Conservation (phyloP, 2,888 invertebrate species). For the Taphrorychus bicolor region DNA sequence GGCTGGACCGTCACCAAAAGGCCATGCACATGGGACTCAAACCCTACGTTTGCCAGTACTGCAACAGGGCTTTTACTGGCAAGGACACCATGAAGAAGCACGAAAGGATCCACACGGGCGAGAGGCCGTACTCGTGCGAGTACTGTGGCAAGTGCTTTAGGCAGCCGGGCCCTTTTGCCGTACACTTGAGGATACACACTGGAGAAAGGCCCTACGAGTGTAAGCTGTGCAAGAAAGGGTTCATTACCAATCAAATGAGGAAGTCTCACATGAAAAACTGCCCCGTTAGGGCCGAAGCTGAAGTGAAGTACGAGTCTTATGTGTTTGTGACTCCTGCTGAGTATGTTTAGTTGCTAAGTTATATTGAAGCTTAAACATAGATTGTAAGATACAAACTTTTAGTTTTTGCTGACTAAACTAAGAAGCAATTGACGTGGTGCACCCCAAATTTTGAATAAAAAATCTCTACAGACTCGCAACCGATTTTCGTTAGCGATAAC, state of each 20-base stretch:
- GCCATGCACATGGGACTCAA: constrained; percentile 62
- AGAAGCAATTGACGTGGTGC: too few relatives aligned
- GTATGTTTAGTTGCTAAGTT: background rate
- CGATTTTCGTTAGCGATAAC: too few relatives aligned
- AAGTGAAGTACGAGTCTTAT: background rate
- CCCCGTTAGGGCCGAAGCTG: background rate
- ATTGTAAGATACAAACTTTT: too few relatives aligned
- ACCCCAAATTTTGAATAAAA: too few relatives aligned
- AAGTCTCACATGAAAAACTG: constrained; percentile 37
- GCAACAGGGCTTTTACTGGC: constrained; percentile 63
- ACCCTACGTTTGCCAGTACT: constrained; percentile 55
- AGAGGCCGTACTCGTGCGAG: constrained; percentile 54
- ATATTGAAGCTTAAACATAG: too few relatives aligned
- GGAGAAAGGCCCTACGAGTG: constrained; percentile 43
- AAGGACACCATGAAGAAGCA: constrained; percentile 52
- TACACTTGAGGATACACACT: constrained; percentile 51
- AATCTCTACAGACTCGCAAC: too few relatives aligned
- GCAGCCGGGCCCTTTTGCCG: constrained; percentile 51
- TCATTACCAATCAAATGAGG: constrained; percentile 43
- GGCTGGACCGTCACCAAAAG: constrained; percentile 32
- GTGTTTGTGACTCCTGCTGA: background rate
- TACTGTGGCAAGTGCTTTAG: constrained; percentile 55
- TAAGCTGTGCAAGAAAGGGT: constrained; percentile 48
- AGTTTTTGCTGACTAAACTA: too few relatives aligned
- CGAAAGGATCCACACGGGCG: constrained; percentile 54